Conservation (phyloP, 2,797 vertebrate genomes). For the Lithobates pipiens region DNA sequence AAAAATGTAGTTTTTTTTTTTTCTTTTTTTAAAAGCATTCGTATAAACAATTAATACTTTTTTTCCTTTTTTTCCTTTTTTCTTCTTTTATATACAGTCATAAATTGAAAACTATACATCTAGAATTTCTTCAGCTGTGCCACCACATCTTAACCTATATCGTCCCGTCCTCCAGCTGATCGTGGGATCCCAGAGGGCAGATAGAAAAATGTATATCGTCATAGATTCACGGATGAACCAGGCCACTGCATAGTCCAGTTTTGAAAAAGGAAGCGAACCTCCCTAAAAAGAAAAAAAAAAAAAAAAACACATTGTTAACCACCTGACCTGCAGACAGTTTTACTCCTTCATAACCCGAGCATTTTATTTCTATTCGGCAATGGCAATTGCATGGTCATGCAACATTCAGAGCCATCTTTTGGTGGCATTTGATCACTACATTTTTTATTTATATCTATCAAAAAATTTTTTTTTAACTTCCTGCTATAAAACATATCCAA, state of each 20-base stretch:
- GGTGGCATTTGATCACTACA: no score
- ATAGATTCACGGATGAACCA: conserved; percentile 99
- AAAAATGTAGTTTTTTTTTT: conserved; percentile 69
- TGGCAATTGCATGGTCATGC: no score
- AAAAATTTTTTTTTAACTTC: no score
- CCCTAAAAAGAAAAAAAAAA: conserved; percentile 75
- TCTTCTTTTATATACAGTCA: conserved; percentile 68
- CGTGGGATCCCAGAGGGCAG: conserved; percentile 95
- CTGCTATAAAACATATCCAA: no score
- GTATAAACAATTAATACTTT: conserved; percentile 80
- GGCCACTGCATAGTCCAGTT: conserved; percentile 96
- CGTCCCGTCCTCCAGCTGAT: conserved; percentile 98
- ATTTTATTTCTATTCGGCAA: no score
- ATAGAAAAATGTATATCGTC: conserved; percentile 97
- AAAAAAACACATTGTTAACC: no score
- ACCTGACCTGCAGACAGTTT: no score
- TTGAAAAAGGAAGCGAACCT: conserved; percentile 89
- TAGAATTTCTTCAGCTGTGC: conserved; percentile 95
- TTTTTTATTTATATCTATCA: no score
- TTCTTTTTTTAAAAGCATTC: conserved; percentile 72
- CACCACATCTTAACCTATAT: conserved; percentile 93
- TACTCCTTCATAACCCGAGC: no score
- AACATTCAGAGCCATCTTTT: no score
- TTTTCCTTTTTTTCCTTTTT: conserved; percentile 67
- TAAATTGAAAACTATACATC: conserved; percentile 84